Evolutionary conservation across 1,140 invertebrate genomes (phyloP), one percentile per base, ranked within the genome.

Genomic region (Pinna nobilis): DNA sequence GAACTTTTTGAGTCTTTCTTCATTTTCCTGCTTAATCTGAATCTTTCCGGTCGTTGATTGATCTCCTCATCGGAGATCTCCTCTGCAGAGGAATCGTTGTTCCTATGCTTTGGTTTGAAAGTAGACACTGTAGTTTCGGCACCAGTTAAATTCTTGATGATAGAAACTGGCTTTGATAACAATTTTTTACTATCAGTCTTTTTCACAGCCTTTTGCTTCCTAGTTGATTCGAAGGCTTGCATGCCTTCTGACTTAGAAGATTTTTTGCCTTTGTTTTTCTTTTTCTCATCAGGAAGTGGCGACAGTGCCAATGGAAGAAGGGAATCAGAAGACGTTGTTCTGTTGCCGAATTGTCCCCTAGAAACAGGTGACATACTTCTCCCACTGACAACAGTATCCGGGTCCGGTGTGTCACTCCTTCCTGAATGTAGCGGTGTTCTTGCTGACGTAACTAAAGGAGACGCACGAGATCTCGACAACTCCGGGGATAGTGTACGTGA

Each of bases 61-160:
- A 75, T 77, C 6, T 81, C 79, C 59, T 81, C 79, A 23, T 81
- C 79, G 23, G 77, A 74, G 33, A 81, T 68, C 51, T 76, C 76
- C 30, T 78, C 74, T 65, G 73, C 60, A 59, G 70, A 70, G 35
- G 39, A 49, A 59, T 81, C 72, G 25, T 72, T 44, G 33, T 76
- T 76, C 59, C 63, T 65, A 39, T 63, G 51, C 37, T 77, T 81
- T 20, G 76, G 65, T 74, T 81, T 78, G 64, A 81, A 81, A 49
- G 70, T 68, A 44, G 79, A 81, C 13, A 78, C 76, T 32, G 71
- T 68, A n/a, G 76, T 81, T 61, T 78, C 79, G 49, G 75, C 70
- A 20, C 79, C 72, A 49, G 79, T 81, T 5, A 81, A 67, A 32
- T 74, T 76, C 71, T 75, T 78, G 15, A 81, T 35, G 7, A 79